A percentile compares a stretch with the other conserved stretches of the same genome.
Conservation (phyloP, 1,140 invertebrate species). For the Bombus superbus region DNA sequence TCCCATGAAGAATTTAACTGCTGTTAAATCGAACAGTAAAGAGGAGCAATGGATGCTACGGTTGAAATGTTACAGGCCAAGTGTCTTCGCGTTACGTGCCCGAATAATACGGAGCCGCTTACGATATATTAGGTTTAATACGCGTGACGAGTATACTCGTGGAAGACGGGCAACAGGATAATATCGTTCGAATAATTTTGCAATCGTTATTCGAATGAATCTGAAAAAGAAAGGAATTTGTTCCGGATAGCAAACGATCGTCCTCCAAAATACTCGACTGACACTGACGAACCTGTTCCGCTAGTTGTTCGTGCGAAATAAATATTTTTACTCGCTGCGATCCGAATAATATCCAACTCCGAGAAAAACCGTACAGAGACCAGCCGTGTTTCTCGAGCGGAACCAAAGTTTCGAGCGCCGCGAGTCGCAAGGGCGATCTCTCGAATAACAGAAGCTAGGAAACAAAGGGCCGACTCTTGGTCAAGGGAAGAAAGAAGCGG, state of each 20-base stretch:
- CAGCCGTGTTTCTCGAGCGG: neutral
- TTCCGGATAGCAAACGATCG: neutral
- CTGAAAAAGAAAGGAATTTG: neutral
- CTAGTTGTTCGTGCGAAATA: neutral
- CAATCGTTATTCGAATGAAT: neutral
- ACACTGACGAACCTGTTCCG: neutral
- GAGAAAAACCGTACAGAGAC: neutral
- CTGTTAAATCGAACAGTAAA: too few species aligned
- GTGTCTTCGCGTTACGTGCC: too few species aligned
- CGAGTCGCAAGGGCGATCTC: slow-evolving; percentile 11
- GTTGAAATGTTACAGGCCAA: too few species aligned
- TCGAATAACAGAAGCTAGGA: slow-evolving; percentile 22
- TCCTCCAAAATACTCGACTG: neutral
- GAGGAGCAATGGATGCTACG: too few species aligned
- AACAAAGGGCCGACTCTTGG: slow-evolving; percentile 10
- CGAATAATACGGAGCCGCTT: too few species aligned
- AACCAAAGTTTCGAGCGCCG: slow-evolving; percentile 2
- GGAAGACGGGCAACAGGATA: too few species aligned
- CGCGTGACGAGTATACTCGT: too few species aligned
- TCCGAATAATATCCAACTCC: too few species aligned
- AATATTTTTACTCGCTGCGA: neutral
- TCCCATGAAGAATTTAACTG: too few species aligned
- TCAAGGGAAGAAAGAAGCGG: slow-evolving; percentile 52
- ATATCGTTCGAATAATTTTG: neutral
- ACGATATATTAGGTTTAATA: too few species aligned